Evolutionary conservation across 2,113 vertebrate genomes (phyloP).

Genomic region (Salvelinus alpinus): DNA sequence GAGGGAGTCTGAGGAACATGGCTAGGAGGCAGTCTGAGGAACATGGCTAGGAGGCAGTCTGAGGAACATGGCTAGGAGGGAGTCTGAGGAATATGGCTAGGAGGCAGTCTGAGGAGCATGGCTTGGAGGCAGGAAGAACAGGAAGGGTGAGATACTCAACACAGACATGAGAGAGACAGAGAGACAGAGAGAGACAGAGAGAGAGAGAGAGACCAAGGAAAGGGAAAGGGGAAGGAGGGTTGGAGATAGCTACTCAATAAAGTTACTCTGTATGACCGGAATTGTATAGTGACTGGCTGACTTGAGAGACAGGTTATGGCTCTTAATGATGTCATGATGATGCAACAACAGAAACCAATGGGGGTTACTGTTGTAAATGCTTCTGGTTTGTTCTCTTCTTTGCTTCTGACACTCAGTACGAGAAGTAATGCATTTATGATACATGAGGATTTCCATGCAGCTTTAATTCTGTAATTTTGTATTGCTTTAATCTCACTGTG

Average conservation of each 20-base stretch:
- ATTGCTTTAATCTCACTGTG: neutral
- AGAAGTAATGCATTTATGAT: neutral
- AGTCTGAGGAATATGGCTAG: too few relatives aligned
- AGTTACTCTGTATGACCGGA: neutral
- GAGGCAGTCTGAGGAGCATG: too few relatives aligned
- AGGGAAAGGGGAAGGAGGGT: neutral
- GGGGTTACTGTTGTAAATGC: too few relatives aligned
- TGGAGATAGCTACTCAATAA: neutral
- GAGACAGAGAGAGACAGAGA: neutral
- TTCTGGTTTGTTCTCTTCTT: neutral
- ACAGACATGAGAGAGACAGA: too few relatives aligned
- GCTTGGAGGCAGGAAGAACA: too few relatives aligned
- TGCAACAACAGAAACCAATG: too few relatives aligned
- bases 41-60: too few relatives aligned
- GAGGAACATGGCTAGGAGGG: too few relatives aligned
- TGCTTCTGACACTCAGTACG: neutral
- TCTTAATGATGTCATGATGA: neutral
- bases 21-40: too few relatives aligned
- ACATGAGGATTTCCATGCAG: neutral
- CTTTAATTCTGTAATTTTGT: neutral
- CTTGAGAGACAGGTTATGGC: neutral
- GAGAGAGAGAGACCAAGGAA: neutral
- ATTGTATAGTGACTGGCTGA: neutral
- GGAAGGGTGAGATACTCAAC: too few relatives aligned
- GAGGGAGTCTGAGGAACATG: too few relatives aligned